phyloP scores from a whole-genome alignment of 2,888 invertebrate genomes.

The Eilema depressum region DNA sequence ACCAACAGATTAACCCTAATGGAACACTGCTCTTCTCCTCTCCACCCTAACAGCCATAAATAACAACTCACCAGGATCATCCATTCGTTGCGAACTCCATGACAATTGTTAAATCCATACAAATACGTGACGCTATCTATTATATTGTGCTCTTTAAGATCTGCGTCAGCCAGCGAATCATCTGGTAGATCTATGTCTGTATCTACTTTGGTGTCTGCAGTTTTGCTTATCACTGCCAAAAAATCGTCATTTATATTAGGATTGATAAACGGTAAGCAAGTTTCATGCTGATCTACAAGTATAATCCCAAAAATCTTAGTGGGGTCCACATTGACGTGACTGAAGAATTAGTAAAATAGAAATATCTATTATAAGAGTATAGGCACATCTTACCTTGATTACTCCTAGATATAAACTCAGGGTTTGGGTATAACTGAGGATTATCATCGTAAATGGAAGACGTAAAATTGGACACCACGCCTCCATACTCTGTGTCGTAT shows the following conservation, averaged over 20 bases:
- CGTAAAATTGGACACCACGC: conserved; percentile 81
- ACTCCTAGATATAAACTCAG: conserved; percentile 74
- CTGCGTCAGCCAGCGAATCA: conserved; percentile 88
- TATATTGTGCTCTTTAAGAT: conserved; percentile 90
- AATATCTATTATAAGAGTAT: not conserved
- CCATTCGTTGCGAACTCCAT: conserved; percentile 82
- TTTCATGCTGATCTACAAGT: not conserved
- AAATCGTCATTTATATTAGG: not conserved
- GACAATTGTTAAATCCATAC: conserved; percentile 87
- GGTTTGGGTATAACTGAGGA: conserved; percentile 82
- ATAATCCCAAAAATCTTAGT: no score
- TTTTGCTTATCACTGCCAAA: conserved; percentile 61
- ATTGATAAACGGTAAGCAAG: not conserved
- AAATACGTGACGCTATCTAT: conserved; percentile 92
- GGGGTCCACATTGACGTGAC: no score
- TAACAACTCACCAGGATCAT: conserved; percentile 75
- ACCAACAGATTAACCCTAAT: no score
- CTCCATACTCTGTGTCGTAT: conserved; percentile 82
- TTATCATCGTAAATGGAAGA: conserved; percentile 84
- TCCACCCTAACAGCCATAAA: not conserved
- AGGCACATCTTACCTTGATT: conserved; percentile 67
- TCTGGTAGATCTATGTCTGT: conserved; percentile 87
- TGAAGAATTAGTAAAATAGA: no score
- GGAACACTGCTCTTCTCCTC: no score
- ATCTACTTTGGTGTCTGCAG: conserved; percentile 71